Percentiles rank a stretch among this genome's conserved stretches.
phyloP scores from a whole-genome alignment of 2,113 vertebrate genomes.

The Ondatra zibethicus region DNA sequence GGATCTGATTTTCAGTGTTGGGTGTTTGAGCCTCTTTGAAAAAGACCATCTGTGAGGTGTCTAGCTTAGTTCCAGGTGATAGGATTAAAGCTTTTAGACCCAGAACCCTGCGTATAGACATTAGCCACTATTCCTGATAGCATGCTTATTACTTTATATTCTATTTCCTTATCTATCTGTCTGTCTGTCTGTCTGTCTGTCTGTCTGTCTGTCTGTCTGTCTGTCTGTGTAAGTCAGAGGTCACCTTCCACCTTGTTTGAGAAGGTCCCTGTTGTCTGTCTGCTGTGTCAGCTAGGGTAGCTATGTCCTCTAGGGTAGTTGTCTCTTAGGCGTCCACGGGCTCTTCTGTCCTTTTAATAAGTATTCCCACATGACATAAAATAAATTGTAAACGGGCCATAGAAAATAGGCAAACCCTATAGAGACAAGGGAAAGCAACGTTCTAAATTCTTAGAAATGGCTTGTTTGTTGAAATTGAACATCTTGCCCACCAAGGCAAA shows the following conservation, averaged over 20 bases:
- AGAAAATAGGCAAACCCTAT: not conserved
- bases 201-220: too few species aligned
- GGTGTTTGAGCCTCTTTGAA: slow-evolving; percentile 22
- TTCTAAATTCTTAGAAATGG: not conserved
- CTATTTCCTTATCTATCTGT: not conserved
- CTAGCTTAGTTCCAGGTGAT: not conserved
- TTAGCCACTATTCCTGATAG: not conserved
- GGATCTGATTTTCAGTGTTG: not conserved
- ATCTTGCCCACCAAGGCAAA: slow-evolving; percentile 7
- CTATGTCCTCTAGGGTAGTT: not conserved
- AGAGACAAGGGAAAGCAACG: not conserved
- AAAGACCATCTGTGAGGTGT: not conserved
- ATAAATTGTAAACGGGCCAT: not conserved
- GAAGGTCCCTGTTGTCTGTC: not conserved
- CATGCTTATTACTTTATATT: not conserved
- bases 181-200: not conserved
- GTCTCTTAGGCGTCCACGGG: not conserved
- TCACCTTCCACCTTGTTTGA: not conserved
- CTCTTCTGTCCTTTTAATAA: not conserved
- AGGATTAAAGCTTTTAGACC: not conserved
- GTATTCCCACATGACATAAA: not conserved
- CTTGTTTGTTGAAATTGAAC: not conserved
- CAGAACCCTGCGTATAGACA: not conserved
- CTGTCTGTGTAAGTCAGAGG: not conserved
- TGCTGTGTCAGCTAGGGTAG: not conserved